Conservation (phyloP, 2,888 invertebrate genomes). For the Seira sanloemensis region DNA sequence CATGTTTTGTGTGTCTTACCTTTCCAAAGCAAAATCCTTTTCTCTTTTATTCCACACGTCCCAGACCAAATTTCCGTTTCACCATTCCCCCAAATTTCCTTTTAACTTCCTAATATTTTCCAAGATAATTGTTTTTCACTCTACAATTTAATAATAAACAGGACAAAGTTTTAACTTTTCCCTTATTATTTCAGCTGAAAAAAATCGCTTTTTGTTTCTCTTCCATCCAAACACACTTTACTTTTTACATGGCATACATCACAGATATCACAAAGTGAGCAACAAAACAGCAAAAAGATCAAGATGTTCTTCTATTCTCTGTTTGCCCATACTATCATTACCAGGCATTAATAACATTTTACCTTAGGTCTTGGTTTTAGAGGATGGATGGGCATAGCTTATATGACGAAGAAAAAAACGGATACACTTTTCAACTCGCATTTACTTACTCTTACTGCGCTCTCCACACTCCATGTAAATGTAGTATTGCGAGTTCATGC, state of each 20-base stretch:
- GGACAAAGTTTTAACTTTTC: background rate
- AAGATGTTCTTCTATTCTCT: constrained; percentile 10
- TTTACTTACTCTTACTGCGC: too few species aligned
- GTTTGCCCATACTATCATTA: constrained; percentile 4
- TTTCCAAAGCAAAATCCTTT: too few species aligned
- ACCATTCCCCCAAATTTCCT: too few species aligned
- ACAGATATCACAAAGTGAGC: background rate
- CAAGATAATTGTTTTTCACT: too few species aligned
- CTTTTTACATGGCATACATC: background rate
- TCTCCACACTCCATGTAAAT: too few species aligned
- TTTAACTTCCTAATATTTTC: too few species aligned
- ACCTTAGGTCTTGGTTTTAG: background rate
- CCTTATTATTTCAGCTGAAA: background rate
- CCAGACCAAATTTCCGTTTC: too few species aligned
- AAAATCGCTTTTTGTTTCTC: background rate
- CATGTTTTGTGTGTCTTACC: too few species aligned
- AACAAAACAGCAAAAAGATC: constrained; percentile 17
- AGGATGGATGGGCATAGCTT: background rate
- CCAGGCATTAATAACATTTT: background rate
- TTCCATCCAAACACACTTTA: background rate
- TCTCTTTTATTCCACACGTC: too few species aligned
- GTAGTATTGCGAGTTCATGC: too few species aligned
- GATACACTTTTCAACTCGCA: background rate
- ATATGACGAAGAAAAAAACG: background rate
- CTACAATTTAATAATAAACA: background rate